Evolutionary conservation across 2,113 vertebrate species (phyloP).

Genomic region (Oceanites oceanicus): DNA sequence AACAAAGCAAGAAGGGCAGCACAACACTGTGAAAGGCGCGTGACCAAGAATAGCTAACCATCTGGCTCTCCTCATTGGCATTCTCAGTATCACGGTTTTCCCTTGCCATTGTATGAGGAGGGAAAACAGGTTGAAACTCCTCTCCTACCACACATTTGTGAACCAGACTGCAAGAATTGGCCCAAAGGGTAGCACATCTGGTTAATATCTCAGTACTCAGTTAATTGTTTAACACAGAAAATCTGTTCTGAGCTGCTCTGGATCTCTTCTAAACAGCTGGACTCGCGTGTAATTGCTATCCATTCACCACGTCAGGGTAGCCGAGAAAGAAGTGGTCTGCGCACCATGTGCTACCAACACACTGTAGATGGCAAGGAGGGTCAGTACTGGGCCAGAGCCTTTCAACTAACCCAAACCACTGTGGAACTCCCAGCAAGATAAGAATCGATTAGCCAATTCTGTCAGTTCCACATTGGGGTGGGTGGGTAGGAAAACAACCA

Average conservation of each 20-base stretch:
- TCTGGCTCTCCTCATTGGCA: not conserved
- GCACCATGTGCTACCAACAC: not conserved
- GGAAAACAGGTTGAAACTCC: not conserved
- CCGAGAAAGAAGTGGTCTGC: not conserved
- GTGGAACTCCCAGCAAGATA: not conserved
- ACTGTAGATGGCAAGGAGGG: not conserved
- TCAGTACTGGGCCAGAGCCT: not conserved
- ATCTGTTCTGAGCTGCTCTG: not conserved
- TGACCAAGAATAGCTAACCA: not conserved
- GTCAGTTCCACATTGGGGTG: not conserved
- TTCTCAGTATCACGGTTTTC: not conserved
- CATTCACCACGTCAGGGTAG: not conserved
- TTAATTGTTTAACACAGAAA: not conserved
- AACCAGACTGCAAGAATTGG: not conserved
- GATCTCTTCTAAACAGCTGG: not conserved
- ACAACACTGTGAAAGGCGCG: not conserved
- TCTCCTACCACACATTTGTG: not conserved
- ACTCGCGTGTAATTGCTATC: not conserved
- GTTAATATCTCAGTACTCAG: not conserved
- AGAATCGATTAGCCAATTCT: conserved; percentile 49
- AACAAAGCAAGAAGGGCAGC: conserved; percentile 24
- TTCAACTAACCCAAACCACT: conserved; percentile 29
- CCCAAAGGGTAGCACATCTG: not conserved
- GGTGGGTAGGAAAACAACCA: not conserved
- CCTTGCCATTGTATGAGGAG: not conserved